Percentiles rank a stretch among this genome's conserved stretches.
These are phyloP conservation scores for Meloidogyne chitwoodi DNA, from an alignment of 1,140 invertebrate genomes.

Conservation along the genomic window DNA sequence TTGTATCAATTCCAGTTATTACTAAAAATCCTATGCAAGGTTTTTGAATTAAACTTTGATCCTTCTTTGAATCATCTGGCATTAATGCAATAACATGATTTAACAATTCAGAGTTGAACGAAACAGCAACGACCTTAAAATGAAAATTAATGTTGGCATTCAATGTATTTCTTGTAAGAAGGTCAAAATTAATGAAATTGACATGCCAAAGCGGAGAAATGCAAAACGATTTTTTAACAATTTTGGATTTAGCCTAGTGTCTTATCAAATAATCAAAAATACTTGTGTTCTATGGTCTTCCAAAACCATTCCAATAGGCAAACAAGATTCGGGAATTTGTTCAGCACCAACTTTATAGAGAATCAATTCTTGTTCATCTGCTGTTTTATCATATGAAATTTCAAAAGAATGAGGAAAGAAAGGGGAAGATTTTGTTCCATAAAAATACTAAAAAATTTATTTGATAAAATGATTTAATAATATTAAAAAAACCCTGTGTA, in stretches of 20 bases:
- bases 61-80: conserved; percentile 28
- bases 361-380: conserved; percentile 37
- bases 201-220: too few species aligned
- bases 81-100: conserved; percentile 39
- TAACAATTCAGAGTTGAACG: conserved; percentile 10
- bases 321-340: conserved; percentile 39
- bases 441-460: conserved; percentile 41
- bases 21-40: conserved; percentile 30
- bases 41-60: conserved; percentile 29
- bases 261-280: not conserved
- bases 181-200: too few species aligned
- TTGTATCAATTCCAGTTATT: conserved; percentile 30
- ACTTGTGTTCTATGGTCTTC: conserved; percentile 38
- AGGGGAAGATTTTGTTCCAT: conserved; percentile 28
- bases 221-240: too few species aligned
- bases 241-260: too few species aligned
- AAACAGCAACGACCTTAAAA: conserved; percentile 30
- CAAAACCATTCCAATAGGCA: conserved; percentile 38
- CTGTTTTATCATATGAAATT: conserved; percentile 33
- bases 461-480: not conserved
- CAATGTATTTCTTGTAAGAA: not conserved
- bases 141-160: not conserved
- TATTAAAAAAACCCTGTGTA: conserved; percentile 33
- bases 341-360: conserved; percentile 39
- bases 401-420: conserved; percentile 36